phyloP scores from a whole-genome alignment of 2,113 vertebrate species.

The Pionites leucogaster region DNA sequence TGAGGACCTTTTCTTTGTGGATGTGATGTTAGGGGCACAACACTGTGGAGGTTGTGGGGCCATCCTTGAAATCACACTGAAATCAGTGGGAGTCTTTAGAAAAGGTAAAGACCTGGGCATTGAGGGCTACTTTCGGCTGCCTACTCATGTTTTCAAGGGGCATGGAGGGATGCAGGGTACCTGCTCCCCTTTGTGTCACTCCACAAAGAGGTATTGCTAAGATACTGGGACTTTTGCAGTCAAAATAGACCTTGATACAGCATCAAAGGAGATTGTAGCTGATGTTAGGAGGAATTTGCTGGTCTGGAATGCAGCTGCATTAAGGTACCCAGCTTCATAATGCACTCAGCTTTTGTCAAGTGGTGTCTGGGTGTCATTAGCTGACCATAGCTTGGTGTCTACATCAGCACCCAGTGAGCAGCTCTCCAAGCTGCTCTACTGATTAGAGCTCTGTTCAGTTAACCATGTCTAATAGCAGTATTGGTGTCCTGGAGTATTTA shows the following conservation, averaged over 20 bases:
- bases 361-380: not conserved
- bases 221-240: not conserved
- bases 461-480: not conserved
- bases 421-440: not conserved
- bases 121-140: not conserved
- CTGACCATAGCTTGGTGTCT: not conserved
- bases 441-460: not conserved
- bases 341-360: not conserved
- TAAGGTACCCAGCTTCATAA: not conserved
- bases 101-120: not conserved
- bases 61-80: not conserved
- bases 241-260: not conserved
- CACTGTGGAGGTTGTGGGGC: not conserved
- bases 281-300: not conserved
- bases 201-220: fast-evolving
- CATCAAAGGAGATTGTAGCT: not conserved
- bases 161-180: not conserved
- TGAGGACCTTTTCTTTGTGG: not conserved
- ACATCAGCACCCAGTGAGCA: not conserved
- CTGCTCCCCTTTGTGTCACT: not conserved
- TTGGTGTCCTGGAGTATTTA: not conserved
- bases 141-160: not conserved
- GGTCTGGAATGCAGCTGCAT: not conserved
- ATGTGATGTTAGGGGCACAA: fast-evolving
- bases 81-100: not conserved